phyloP scores from a whole-genome alignment of 2,113 vertebrate species.

The Urocolius indicus region DNA sequence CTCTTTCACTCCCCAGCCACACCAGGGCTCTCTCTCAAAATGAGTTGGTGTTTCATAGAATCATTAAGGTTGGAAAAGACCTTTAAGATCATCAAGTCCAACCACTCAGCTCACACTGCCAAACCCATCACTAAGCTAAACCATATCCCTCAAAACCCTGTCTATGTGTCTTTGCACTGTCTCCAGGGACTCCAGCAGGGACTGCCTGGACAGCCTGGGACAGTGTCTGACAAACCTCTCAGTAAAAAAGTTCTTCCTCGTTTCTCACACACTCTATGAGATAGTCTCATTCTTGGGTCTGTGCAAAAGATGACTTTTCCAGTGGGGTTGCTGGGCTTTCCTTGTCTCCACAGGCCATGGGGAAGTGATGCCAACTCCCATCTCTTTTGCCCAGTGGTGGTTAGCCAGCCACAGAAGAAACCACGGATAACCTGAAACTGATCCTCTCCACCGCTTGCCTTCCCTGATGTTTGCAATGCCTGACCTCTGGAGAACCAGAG shows the following conservation, averaged over 20 bases:
- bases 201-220: too few relatives aligned
- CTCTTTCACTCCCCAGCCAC: rapidly evolving
- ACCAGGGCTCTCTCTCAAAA: too few relatives aligned
- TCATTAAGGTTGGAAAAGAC: too few relatives aligned
- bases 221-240: too few relatives aligned
- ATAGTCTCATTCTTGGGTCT: not conserved
- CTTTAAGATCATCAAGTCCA: too few relatives aligned
- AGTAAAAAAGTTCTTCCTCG: too few relatives aligned
- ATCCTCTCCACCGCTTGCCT: not conserved
- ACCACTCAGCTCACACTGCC: too few relatives aligned
- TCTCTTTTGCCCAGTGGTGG: not conserved
- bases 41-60: too few relatives aligned
- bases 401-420: not conserved
- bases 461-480: not conserved
- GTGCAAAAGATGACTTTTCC: not conserved
- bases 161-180: too few relatives aligned
- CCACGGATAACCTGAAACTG: rapidly evolving
- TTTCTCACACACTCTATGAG: not conserved
- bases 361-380: not conserved
- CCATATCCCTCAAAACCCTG: too few relatives aligned
- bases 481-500: not conserved
- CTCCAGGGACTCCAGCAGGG: too few relatives aligned
- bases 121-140: too few relatives aligned
- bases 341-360: not conserved
- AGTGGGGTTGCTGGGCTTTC: not conserved